Evolutionary conservation across 2,797 vertebrate genomes (phyloP).

Genomic region (Peromyscus attwateri): DNA sequence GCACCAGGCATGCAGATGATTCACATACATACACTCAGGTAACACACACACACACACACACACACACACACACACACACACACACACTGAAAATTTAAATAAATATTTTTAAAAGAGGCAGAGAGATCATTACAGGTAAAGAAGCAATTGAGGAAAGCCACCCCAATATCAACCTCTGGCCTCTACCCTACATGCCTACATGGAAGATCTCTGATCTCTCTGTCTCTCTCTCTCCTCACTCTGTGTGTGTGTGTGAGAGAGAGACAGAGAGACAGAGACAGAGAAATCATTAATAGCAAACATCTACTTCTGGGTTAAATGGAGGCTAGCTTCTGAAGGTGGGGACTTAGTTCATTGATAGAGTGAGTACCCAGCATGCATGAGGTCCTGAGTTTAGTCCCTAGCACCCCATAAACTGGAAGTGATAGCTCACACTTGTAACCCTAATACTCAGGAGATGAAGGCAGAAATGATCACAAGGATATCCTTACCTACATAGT

Average conservation of each 20-base stretch:
- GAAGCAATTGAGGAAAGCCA: background rate
- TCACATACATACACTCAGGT: background rate
- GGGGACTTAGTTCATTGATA: background rate
- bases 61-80: background rate
- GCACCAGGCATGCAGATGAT: background rate
- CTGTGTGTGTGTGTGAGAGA: background rate
- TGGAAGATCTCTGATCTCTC: background rate
- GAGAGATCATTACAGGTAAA: background rate
- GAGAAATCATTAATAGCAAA: background rate
- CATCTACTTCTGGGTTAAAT: slow-evolving; percentile 23
- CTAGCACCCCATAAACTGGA: background rate
- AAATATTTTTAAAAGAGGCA: background rate
- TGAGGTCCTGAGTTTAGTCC: background rate
- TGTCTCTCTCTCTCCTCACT: no score
- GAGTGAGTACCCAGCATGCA: background rate
- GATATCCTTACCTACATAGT: background rate
- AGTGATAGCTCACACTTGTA: background rate
- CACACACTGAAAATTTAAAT: background rate
- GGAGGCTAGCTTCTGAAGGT: background rate
- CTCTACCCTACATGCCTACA: background rate
- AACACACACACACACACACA: background rate
- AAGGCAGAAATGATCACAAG: background rate
- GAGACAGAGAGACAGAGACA: background rate
- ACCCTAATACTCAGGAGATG: background rate
- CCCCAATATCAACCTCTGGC: background rate